Evolutionary conservation across 2,113 vertebrate species (phyloP), one percentile per base, ranked within the genome.

Genomic region (Myxocyprinus asiaticus): DNA sequence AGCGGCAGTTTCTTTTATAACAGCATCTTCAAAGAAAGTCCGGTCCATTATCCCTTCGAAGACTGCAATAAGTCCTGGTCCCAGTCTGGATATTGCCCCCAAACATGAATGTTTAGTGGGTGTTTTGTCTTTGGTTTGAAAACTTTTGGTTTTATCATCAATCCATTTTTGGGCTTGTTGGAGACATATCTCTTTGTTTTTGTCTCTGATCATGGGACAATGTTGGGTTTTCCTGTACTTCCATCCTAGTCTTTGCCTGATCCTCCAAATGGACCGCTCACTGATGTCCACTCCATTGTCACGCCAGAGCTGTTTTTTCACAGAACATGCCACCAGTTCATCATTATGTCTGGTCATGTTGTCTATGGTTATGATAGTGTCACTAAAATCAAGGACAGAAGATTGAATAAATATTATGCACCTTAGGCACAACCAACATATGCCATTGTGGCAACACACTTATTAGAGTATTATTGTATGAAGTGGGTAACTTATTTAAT

Each of bases 1-100:
- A n/a, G 58, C 14, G 15, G 58, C 58, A 61, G 58, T 61, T 61
- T 61, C 58, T 61, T 61, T 61, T 15, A 61, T 15, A 61, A 61
- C 2, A 61, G 58, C n/a, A 2, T 53, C 50, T 53, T 10, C 50
- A 53, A 53, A 53, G 50, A 53, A 53, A 53, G 50, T 10, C 7
- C 9, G 8, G 9, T 53, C 50, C 50, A 53, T 53, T 9, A 10
- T 53, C 8, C 50, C 50, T 9, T 53, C 50, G 9, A 53, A 53
- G 8, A 53, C 9, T 11, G 50, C 50, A 9, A 53, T 53, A 53
- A 7, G 50, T 53, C 50, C 50, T 51, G 50, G 50, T 51, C 50
- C 50, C 9, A 53, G 50, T 53, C 50, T 53, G 50, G 8, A 53
- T 10, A 53, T 53, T 9, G 50, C 50, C 10, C 50, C 50, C 50